phyloP scores from a whole-genome alignment of 1,140 invertebrate genomes.

The Drosophila malerkotliana region DNA sequence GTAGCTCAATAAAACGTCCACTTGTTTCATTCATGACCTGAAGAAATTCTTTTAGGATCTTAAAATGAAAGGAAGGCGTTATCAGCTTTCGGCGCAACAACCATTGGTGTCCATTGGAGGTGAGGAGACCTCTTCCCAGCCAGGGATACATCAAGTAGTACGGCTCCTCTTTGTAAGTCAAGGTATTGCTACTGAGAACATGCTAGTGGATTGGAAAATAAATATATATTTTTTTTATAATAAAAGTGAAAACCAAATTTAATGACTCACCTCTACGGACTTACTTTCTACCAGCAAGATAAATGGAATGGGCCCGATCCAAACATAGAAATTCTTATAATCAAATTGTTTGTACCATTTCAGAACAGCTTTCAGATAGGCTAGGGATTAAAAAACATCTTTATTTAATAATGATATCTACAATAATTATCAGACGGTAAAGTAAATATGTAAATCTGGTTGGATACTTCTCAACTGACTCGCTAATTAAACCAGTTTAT shows the following conservation, averaged over 20 bases:
- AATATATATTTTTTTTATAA: neutral
- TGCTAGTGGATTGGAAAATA: neutral
- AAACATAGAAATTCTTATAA: neutral
- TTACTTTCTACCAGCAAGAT: neutral
- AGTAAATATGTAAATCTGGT: neutral
- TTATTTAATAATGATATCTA: neutral
- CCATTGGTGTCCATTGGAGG: constrained; percentile 1
- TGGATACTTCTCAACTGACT: neutral
- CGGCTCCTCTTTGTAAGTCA: neutral
- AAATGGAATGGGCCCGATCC: neutral
- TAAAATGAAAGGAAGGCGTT: neutral
- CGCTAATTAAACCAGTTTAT: constrained; percentile 30
- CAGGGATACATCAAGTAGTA: neutral
- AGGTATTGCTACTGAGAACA: neutral
- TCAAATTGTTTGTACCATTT: neutral
- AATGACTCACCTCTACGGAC: neutral
- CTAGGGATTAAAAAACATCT: neutral
- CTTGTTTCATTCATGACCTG: constrained; percentile 1
- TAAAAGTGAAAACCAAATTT: too few species aligned
- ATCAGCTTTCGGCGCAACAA: neutral
- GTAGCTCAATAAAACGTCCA: neutral
- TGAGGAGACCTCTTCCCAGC: constrained; percentile 2
- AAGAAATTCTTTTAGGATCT: neutral
- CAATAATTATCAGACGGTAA: neutral
- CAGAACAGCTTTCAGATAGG: neutral